A percentile compares a stretch with the other conserved stretches of the same genome.
Evolutionary conservation across 2,888 invertebrate genomes (phyloP).

Genomic region (Rhogogaster chlorosoma): DNA sequence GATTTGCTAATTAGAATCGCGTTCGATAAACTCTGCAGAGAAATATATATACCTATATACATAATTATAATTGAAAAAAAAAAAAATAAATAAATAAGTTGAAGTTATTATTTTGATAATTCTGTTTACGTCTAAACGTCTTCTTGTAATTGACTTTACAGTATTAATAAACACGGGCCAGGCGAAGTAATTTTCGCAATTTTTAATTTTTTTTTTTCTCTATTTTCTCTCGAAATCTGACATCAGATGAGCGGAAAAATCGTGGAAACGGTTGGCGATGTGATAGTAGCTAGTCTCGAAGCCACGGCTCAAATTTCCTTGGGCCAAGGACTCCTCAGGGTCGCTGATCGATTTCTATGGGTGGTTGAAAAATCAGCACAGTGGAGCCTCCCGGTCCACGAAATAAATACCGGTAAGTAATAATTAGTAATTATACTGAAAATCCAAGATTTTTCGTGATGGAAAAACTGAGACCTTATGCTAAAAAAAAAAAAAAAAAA

Average conservation of each 20-base stretch:
- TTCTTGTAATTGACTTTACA: not conserved
- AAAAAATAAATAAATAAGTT: no score
- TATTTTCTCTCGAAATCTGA: constrained; percentile 5
- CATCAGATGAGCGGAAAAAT: constrained; percentile 53
- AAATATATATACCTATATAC: not conserved
- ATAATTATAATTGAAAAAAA: not conserved
- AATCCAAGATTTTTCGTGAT: not conserved
- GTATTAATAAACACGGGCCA: not conserved
- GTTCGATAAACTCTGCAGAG: not conserved
- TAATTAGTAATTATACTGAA: not conserved
- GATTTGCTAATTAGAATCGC: not conserved
- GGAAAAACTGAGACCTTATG: not conserved
- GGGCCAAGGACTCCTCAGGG: constrained; percentile 78
- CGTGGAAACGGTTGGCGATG: constrained; percentile 49
- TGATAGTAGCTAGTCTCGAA: constrained; percentile 60
- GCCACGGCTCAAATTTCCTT: constrained; percentile 65
- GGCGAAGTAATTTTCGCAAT: not conserved
- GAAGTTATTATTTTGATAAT: not conserved
- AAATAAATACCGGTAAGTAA: constrained; percentile 57
- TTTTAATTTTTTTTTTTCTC: not conserved
- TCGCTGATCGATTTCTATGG: constrained; percentile 79
- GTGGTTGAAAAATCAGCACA: constrained; percentile 80
- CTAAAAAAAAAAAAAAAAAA: not conserved
- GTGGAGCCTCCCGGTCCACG: constrained; percentile 80
- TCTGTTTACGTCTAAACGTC: not conserved